Base-by-base conservation (phyloP, 1,140 invertebrate genomes). In the Apis laboriosa region DNA sequence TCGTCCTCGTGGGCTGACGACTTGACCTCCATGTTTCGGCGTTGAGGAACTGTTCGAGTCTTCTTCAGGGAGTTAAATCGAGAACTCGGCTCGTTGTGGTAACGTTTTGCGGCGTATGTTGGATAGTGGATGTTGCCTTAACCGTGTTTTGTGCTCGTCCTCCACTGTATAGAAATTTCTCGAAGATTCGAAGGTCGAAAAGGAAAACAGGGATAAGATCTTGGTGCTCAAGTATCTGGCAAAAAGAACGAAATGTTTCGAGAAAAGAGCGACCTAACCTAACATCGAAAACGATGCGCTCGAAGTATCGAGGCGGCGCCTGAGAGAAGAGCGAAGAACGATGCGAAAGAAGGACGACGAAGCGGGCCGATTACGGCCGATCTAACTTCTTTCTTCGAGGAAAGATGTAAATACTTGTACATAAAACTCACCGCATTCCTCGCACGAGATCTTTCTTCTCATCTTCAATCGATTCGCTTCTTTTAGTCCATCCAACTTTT, bases 341-440 rank as follows among this genome's bases (percentile, higher is more conserved):
- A 56, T 24, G 74, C 67, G 19, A 72, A 76, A 77, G 58, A 68
- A 55, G 49, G 58, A 77, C 73, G 17, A 55, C 43, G 24, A 76
- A 58, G 13, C 60, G 11, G 71, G 55, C 64, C 80, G 24, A 17
- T 51, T n/a, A 21, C 43, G 80, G 80, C 73, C 34, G 28, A 61
- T 58, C 24, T 67, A 70, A 55, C 73, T 60, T 82, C 80, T 83
- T 83, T 83, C 81, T 84, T 79, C 82, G 78, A 53, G 34, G 66
- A 83, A 80, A 72, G 63, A 86, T 93, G 92, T 93, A 93, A 91
- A 93, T 93, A 93, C 70, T 89, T 93, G 92, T 92, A 92, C 67
- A 93, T 92, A 93, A 64, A 87, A 86, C 88, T 90, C 89, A 90
- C 88, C 90, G 91, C 92, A 93, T 93, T 92, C 92, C 91, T 92